Evolutionary conservation across 2,797 vertebrate genomes (phyloP).

Genomic region (Lophura swinhoii): DNA sequence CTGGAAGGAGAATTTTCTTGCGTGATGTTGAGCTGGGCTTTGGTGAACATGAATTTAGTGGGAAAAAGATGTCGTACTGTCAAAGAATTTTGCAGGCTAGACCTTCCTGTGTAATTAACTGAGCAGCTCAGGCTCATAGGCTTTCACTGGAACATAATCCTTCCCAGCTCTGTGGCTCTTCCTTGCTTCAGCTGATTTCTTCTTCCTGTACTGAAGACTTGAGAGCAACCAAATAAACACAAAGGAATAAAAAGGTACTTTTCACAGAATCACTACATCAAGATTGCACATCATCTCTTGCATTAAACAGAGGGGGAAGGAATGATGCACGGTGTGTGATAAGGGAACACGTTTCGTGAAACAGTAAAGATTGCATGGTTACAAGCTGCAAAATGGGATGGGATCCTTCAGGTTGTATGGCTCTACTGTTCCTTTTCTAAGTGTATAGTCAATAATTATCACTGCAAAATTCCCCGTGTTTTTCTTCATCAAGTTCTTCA

Average conservation of each 20-base stretch:
- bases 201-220: neutral
- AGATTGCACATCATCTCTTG: neutral
- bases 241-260: neutral
- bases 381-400: neutral
- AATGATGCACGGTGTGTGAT: neutral
- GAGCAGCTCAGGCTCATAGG: neutral
- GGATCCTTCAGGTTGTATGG: neutral
- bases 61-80: constrained; percentile 47
- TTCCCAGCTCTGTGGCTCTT: neutral
- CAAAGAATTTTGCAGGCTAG: constrained; percentile 51
- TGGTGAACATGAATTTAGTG: constrained; percentile 51
- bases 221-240: neutral
- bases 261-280: fast-evolving
- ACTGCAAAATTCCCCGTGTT: neutral
- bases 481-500: neutral
- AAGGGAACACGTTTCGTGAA: neutral
- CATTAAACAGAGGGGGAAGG: neutral
- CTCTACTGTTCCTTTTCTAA: neutral
- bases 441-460: neutral
- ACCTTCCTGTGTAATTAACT: constrained; percentile 41
- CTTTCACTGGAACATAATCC: neutral
- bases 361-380: neutral
- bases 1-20: constrained; percentile 30
- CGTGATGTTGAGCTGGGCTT: constrained; percentile 29
- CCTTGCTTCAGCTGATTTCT: neutral